Evolutionary conservation across 2,113 vertebrate genomes (phyloP), one percentile per base, ranked within the genome.

Genomic region (Mobula hypostoma): DNA sequence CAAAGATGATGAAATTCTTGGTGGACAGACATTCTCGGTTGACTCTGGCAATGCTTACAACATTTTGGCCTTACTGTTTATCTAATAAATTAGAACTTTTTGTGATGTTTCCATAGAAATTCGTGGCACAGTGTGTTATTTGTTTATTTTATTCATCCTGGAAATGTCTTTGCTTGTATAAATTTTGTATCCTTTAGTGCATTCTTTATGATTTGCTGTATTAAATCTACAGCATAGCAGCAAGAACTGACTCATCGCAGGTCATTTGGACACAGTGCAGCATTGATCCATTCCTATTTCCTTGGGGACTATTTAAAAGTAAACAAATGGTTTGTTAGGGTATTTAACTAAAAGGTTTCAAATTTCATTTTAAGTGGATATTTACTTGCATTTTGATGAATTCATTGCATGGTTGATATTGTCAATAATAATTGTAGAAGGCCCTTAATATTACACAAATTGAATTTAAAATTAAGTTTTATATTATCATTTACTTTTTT

Each of bases 251-350:
- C 95, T 96, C 68, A 0, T 95, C 96, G 96, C 95, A 96, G 95
- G 95, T 96, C 95, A 95, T 95, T 94, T 96, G 95, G 96, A 95
- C 97, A 96, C 96, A 97, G 96, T 96, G 95, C 94, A 63, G 95
- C 96, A 96, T 95, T 96, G 96, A 96, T 96, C 96, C 96, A 97
- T 97, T 95, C 95, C 94, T 82, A 78, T 97, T 74, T 19, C 40
- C 95, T 96, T 95, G 96, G 97, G 95, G 95, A 94, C 96, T 97
- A 97, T 97, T 97, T 97, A 97, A 95, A 94, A 94, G 96, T 96
- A 96, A 97, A 96, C 95, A 97, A 96, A 96, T 96, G 95, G 95
- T 95, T 96, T 94, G 94, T 95, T 96, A 94, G 95, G 94, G 96
- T 96, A 96, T 95, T 48, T 94, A 95, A 96, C 96, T 94, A 95